Evolutionary conservation across 2,797 vertebrate species (phyloP), one percentile per base, ranked within the genome.

Genomic region (Vespertilio murinus): DNA sequence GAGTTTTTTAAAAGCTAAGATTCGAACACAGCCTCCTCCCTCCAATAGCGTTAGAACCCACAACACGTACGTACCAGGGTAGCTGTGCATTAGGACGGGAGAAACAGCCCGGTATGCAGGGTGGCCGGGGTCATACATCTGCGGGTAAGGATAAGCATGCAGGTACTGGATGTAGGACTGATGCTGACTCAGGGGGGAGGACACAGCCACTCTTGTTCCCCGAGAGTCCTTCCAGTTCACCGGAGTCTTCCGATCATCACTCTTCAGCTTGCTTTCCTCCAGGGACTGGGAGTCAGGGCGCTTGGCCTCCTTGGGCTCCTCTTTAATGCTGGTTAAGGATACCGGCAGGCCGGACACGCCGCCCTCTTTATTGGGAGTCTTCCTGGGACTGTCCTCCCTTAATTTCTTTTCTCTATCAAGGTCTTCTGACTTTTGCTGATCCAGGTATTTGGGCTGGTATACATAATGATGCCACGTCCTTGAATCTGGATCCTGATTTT

Each of bases 91-190:
- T 96, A 99, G 97, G 88, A 99, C 99, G 3, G 99, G 99, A 96
- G 99, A 99, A 92, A 99, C 98, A 93, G 99, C 99, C 2, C 99
- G 98, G 97, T 99, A 99, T 83, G 99, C 99, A 90, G 98, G 98
- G 97, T 99, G 99, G 95, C 98, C 98, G 54, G 99, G 98, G 98
- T 99, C 99, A 65, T 99, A 99, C 98, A 99, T 99, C 94, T 99
- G 99, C 35, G 99, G 98, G 98, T 99, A 99, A 30, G 99, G 98
- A 95, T 99, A 99, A 82, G 99, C 98, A 96, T 99, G 99, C 98
- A 99, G 98, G 98, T 99, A 99, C 98, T 99, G 99, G 95, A 99
- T 98, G 97, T 99, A 99, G n/a, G 99, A 99, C 97, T 99, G 99
- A 96, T 99, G 99, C 95, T 99, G 98, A 95, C 98, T 99, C 98